Conservation (phyloP, 2,113 vertebrate species). For the Isichthys henryi region DNA sequence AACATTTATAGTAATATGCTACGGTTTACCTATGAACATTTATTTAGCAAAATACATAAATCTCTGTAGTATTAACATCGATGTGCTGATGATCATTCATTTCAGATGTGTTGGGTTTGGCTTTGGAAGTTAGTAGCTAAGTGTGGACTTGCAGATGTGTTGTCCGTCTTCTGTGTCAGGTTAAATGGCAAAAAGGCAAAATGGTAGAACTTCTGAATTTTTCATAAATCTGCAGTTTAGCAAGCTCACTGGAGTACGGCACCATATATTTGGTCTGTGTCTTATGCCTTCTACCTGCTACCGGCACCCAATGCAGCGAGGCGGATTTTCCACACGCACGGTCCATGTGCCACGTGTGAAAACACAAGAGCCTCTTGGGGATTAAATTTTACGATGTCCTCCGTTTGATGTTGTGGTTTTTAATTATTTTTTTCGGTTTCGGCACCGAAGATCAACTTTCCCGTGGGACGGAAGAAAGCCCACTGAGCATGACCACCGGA, state of each 20-base stretch:
- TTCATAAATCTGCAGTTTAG: not conserved
- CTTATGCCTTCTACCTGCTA: not conserved
- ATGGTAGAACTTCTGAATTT: not conserved
- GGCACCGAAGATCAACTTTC: slow-evolving; percentile 5
- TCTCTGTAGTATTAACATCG: not conserved
- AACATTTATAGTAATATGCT: not conserved
- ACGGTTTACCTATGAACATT: not conserved
- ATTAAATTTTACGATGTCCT: not conserved
- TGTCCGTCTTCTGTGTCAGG: not conserved
- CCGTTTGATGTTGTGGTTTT: slow-evolving; percentile 1
- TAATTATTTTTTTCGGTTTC: not conserved
- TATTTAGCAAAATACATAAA: not conserved
- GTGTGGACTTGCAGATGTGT: not conserved
- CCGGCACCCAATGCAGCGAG: not conserved
- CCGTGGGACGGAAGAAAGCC: not conserved
- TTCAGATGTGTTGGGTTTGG: not conserved
- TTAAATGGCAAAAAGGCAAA: not conserved
- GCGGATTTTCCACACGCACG: not conserved
- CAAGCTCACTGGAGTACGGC: not conserved
- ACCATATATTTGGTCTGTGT: not conserved
- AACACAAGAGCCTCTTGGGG: not conserved
- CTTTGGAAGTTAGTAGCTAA: not conserved
- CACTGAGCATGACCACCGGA: slow-evolving; percentile 2
- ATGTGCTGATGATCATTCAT: not conserved
- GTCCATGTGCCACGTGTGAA: not conserved